phyloP scores from a whole-genome alignment of 1,140 invertebrate genomes.

The Laodelphax striatellus region DNA sequence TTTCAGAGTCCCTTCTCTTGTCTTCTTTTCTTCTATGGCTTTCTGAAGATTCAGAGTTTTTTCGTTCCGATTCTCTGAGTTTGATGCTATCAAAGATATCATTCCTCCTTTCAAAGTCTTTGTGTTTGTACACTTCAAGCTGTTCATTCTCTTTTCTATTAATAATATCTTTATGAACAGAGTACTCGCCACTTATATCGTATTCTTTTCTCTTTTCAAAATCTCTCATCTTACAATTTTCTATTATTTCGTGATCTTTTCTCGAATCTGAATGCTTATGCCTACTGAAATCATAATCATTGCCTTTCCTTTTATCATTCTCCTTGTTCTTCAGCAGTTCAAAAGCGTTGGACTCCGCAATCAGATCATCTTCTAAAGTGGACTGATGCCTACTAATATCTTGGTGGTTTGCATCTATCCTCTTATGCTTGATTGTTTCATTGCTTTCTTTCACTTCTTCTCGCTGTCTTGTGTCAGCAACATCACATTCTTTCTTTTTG shows the following conservation, averaged over 20 bases:
- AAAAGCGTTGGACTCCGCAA: too few relatives aligned
- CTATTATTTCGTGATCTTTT: slow-evolving; percentile 31
- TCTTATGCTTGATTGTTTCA: slow-evolving; percentile 21
- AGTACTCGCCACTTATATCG: slow-evolving; percentile 8
- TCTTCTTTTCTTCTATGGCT: slow-evolving; percentile 19
- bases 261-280: slow-evolving; percentile 30
- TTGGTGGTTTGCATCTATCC: slow-evolving; percentile 16
- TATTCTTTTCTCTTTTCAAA: slow-evolving; percentile 6
- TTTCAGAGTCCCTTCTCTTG: slow-evolving; percentile 14
- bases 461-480: neutral
- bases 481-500: slow-evolving; percentile 23
- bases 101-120: slow-evolving; percentile 11
- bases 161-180: neutral
- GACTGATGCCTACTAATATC: too few relatives aligned
- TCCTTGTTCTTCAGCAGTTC: slow-evolving; percentile 22
- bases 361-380: too few relatives aligned
- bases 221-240: slow-evolving; percentile 6
- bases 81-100: too few relatives aligned
- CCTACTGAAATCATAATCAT: slow-evolving; percentile 16
- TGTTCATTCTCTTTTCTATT: neutral
- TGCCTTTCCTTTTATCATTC: slow-evolving; percentile 23
- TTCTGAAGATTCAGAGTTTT: slow-evolving; percentile 32
- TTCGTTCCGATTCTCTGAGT: slow-evolving; percentile 31
- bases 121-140: slow-evolving; percentile 1
- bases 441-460: slow-evolving; percentile 23